phyloP scores from a whole-genome alignment of 2,888 invertebrate species.

The Tiliacea citrago region DNA sequence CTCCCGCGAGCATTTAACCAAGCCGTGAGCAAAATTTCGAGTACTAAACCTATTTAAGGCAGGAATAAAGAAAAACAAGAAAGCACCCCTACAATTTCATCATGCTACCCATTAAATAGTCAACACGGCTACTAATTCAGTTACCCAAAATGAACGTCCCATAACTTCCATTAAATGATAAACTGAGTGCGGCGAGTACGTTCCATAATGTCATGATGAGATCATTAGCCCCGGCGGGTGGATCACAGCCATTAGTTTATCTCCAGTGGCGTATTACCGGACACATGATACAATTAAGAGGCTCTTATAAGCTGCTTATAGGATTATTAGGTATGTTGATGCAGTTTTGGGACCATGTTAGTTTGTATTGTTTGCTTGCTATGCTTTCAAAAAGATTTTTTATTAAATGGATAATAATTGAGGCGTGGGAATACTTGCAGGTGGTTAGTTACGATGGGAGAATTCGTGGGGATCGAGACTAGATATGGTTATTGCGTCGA shows the following conservation, averaged over 20 bases:
- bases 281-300: constrained; percentile 51
- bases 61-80: neutral
- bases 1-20: neutral
- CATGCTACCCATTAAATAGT: neutral
- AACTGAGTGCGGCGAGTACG: constrained; percentile 7
- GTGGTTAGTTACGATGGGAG: neutral
- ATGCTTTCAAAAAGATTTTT: constrained; percentile 21
- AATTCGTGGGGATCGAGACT: neutral
- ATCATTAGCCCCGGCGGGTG: constrained; percentile 41
- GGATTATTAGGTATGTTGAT: constrained; percentile 10
- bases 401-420: constrained; percentile 31
- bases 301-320: constrained; percentile 22
- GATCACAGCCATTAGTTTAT: constrained; percentile 34
- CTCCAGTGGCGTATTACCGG: constrained; percentile 42
- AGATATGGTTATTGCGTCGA: neutral
- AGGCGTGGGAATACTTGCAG: constrained; percentile 27
- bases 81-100: neutral
- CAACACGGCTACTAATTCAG: constrained; percentile 34
- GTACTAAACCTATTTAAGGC: neutral
- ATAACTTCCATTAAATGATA: constrained; percentile 37
- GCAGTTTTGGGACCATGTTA: neutral
- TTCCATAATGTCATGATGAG: constrained; percentile 45
- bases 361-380: neutral
- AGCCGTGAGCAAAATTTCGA: neutral
- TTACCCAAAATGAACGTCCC: constrained; percentile 25